These are phyloP conservation scores for Triplophysa bombifrons DNA, from an alignment of 2,797 vertebrate species.

Conservation along the genomic window DNA sequence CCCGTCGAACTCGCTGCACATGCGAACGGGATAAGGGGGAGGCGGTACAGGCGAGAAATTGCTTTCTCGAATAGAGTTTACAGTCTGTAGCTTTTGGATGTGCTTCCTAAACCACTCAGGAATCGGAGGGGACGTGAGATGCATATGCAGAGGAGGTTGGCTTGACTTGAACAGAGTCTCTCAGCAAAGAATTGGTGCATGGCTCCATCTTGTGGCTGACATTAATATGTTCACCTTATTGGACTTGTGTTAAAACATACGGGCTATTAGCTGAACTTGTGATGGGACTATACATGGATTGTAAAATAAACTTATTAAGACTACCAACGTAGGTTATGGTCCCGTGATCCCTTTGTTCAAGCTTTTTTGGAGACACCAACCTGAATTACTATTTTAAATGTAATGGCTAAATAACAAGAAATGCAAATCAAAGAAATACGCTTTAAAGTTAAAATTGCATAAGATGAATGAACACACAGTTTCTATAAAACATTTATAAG, in stretches of 20 bases:
- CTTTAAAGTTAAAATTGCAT: too few species aligned
- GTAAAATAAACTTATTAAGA: background rate
- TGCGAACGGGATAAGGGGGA: conserved; percentile 38
- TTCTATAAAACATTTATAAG: too few species aligned
- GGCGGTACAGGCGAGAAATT: conserved; percentile 59
- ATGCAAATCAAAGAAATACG: too few species aligned
- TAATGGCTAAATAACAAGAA: too few species aligned
- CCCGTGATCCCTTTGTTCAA: background rate
- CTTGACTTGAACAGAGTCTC: conserved; percentile 31
- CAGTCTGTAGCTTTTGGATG: conserved; percentile 57
- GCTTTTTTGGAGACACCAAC: too few species aligned
- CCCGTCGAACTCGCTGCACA: conserved; percentile 5
- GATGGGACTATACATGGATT: background rate
- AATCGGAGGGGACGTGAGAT: conserved; percentile 50
- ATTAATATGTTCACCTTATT: background rate
- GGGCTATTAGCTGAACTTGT: background rate
- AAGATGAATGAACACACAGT: too few species aligned
- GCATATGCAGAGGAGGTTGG: conserved; percentile 52
- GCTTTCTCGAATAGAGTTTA: conserved; percentile 59
- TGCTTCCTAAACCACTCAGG: conserved; percentile 57
- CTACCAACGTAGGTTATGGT: background rate
- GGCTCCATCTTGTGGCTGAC: conserved; percentile 55
- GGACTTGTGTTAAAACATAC: background rate
- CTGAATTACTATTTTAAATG: too few species aligned
- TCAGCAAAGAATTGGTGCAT: conserved; percentile 33